Base-by-base conservation (phyloP, 1,140 invertebrate species). In the Nymphalis io region DNA sequence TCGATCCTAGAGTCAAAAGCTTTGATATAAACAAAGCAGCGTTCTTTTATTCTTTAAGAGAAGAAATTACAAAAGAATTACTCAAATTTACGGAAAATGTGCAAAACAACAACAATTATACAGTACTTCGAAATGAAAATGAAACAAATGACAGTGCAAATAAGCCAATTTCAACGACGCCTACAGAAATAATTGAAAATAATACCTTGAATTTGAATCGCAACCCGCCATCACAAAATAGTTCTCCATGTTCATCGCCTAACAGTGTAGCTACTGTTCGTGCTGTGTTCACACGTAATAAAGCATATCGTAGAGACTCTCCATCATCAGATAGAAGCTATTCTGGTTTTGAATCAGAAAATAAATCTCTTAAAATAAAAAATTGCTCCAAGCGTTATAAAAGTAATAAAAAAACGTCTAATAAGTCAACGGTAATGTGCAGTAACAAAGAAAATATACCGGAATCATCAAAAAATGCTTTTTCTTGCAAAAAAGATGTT, bases 391-490 rank as follows among this genome's bases (percentile, higher is more conserved):
- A 78, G 72, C 77, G 66, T 57, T 61, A 20, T 6, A 83, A 77
- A 71, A 71, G 40, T 16, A 59, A 33, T 15, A 83, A 83, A 69
- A 76, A 76, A 12, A 5, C 33, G 16, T 69, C 42, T 39, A 63
- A 63, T 46, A 39, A 64, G 27, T 44, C 66, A 16, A 40, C 68
- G 40, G 46, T 72, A 66, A 68, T 59, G 12, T 68, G 66, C 60
- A 74, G 76, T 59, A 79, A 89, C 66, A 88, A 87, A 76, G 87
- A 89, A 79, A 89, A 87, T 48, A 48, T 84, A 16, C 81, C 85
- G 53, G 73, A 79, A 63, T 70, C 78, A 15, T 82, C 79, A 27
- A 72, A 73, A 69, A 80, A 77, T 74, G 13, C 21, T 60, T 48
- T 60, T 11, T 58, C 51, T 66, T 46, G 51, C 65, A 73, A 66